Evolutionary conservation across 2,888 invertebrate species (phyloP), one percentile per base, ranked within the genome.

Genomic region (Lobophora halterata): DNA sequence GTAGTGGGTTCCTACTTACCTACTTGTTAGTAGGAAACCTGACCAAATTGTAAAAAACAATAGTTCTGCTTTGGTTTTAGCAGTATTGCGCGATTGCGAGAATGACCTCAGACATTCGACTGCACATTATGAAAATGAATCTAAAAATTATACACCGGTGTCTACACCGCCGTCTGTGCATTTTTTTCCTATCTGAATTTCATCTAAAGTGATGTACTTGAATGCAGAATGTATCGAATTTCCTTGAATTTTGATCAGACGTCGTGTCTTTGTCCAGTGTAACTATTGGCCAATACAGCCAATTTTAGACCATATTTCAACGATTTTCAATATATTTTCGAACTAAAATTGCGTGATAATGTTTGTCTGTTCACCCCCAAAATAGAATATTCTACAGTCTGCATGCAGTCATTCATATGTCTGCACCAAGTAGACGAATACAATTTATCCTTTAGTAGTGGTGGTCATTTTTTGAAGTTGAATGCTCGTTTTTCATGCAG

Each of bases 121-220:
- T 85, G 86, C 86, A 86, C 74, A 85, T 80, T 85, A 83, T 86
- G 73, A 72, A 73, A 86, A 86, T 83, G 75, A 78, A 83, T 83
- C 75, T 83, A 58, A 82, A 83, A 81, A 82, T 85, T 87, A 87
- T 87, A 57, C 85, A 63, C 41, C 62, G 51, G 62, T 49, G 68
- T 79, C 72, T 68, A 73, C 58, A 63, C 55, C 64, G 52, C 46
- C 62, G 79, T 81, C 82, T 80, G 72, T 81, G 83, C 85, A 86
- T 86, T 86, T 82, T 83, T 81, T n/a, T 80, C 71, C 65, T 58
- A 79, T 76, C 73, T 79, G 74, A 79, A 78, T 77, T 78, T 77
- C 65, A 77, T 76, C 65, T 64, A 50, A 56, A 65, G 61, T 68
- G 69, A 79, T 80, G 80, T 82, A 81, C 81, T 82, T 76, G 71